Conservation (phyloP, 2,888 invertebrate genomes). For the Standfussiana lucernea region DNA sequence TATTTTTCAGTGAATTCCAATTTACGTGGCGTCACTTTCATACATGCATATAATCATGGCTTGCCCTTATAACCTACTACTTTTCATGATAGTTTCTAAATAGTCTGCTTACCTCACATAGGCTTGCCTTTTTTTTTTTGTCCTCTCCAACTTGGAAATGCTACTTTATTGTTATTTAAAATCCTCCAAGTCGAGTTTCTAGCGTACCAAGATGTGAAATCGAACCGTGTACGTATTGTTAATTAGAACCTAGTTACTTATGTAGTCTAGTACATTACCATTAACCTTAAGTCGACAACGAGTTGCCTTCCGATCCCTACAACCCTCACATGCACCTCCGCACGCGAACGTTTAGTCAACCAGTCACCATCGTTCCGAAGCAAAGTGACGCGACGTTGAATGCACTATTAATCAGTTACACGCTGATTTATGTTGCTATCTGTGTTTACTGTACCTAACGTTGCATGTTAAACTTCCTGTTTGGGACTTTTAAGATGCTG, state of each 20-base stretch:
- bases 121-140: too few species aligned
- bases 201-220: neutral
- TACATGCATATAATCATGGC: too few species aligned
- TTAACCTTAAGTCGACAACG: neutral
- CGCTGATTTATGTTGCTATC: constrained; percentile 13
- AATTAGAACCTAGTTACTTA: too few species aligned
- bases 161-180: neutral
- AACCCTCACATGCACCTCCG: neutral
- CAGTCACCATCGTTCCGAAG: constrained; percentile 7
- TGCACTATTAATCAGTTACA: constrained; percentile 40
- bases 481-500: neutral
- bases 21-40: too few species aligned
- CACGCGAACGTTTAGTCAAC: constrained; percentile 32
- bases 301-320: neutral
- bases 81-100: too few species aligned
- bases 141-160: neutral
- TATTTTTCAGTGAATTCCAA: neutral
- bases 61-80: too few species aligned
- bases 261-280: neutral
- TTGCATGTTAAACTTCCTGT: neutral
- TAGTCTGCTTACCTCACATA: too few species aligned
- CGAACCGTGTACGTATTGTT: too few species aligned
- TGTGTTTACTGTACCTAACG: neutral
- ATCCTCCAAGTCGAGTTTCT: too few species aligned
- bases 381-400: constrained; percentile 22